Percentiles rank a stretch among this genome's conserved stretches.
Evolutionary conservation across 2,888 invertebrate species (phyloP).

Genomic region (Dendrolimus houi): DNA sequence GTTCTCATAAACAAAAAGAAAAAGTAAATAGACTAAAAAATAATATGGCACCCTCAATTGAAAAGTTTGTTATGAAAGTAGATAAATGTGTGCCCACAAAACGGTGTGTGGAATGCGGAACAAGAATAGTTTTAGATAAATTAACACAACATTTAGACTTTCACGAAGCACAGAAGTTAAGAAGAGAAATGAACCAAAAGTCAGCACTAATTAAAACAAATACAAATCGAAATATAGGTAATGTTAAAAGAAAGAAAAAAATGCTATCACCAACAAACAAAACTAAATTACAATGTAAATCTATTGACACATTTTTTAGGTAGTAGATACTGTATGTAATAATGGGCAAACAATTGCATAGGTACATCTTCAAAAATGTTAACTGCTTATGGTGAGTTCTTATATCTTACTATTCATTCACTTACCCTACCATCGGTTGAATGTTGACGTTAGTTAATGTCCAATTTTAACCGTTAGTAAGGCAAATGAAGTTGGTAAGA

Average conservation of each 20-base stretch:
- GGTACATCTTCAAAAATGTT: too few species aligned
- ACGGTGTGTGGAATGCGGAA: conserved; percentile 82
- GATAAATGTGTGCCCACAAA: conserved; percentile 48
- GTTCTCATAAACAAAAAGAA: conserved; percentile 10
- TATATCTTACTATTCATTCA: too few species aligned
- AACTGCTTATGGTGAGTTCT: too few species aligned
- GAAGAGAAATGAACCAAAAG: conserved; percentile 77
- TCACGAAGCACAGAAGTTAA: conserved; percentile 88
- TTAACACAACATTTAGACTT: conserved; percentile 88
- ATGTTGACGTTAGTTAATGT: too few species aligned
- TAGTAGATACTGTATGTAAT: conserved; percentile 13
- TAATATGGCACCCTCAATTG: conserved; percentile 43
- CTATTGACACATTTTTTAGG: conserved; percentile 61
- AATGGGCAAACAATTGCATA: neutral
- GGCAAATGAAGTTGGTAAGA: too few species aligned
- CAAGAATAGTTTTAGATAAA: conserved; percentile 76
- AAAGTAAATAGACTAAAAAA: conserved; percentile 19
- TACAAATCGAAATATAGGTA: conserved; percentile 11
- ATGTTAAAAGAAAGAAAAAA: conserved; percentile 52
- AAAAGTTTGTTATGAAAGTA: conserved; percentile 65
- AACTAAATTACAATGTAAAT: conserved; percentile 50
- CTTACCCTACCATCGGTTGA: too few species aligned
- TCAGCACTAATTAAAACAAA: conserved; percentile 9
- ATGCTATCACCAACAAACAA: conserved; percentile 48
- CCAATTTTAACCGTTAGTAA: too few species aligned